Base-by-base conservation (phyloP, 1,140 invertebrate species). In the Araneus ventricosus region DNA sequence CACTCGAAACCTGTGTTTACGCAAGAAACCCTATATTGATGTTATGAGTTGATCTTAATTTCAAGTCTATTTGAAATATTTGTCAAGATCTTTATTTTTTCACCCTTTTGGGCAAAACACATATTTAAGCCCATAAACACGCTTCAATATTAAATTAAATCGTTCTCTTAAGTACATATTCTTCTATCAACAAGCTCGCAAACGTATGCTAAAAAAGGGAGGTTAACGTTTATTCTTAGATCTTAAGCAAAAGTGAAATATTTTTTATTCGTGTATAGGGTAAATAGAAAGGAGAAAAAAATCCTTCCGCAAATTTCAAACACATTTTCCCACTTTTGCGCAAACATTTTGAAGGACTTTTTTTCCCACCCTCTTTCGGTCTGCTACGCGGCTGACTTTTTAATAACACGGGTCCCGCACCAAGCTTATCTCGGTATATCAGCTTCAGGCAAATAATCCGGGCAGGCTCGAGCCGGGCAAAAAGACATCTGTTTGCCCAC, bases 401-500 rank as follows among this genome's bases (percentile, higher is more conserved):
- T 92, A 92, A 92, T 92, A 92, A 92, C 90, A 92, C 39, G 39
- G 41, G 22, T 70, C 75, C 24, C 57, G 57, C 39, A 24, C 17
- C 45, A 14, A 85, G 39, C 57, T 86, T 85, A 82, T 80, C 63
- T 79, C 24, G 82, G 57, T 52, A 85, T 92, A 92, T 92, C 90
- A 92, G 90, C 84, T 85, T 70, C 80, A 82, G 80, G 90, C 39
- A 92, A 92, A 92, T 86, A 92, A 70, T 92, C 82, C 59, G 75
- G n/a, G 57, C 14, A 45, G 37, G 22, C 27, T 37, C 63, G 41
- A 39, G 70, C 37, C 34, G 57, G 61, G 88, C 88, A 86, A 75
- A 86, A 92, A 92, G 90, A 92, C 84, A 92, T 92, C 90, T 92
- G 90, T 92, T 92, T 92, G 82, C 90, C 90, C 82, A 52, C 90